Base-by-base conservation (phyloP, 2,888 invertebrate species). In the Cerastis leucographa region DNA sequence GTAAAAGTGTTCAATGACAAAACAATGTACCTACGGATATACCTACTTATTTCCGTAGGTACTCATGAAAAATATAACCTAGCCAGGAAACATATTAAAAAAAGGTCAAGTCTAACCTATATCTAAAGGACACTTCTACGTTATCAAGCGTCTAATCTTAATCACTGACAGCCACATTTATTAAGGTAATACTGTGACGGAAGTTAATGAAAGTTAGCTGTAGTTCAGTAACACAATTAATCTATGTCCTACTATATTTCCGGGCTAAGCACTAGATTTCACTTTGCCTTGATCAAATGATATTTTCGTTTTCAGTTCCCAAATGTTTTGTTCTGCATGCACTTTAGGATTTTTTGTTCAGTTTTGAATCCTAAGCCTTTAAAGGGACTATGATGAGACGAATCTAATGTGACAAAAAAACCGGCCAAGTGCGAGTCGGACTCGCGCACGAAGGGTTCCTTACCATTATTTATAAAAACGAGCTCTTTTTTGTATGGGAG, bases 81-180 rank as follows among this genome's bases (percentile, higher is more conserved):
- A 68, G 70, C 11, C 61, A 74, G 65, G 74, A 84, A 84, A 71
- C 42, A 61, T 25, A 0, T 44, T 25, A 12, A 29, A 68, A 46
- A 29, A 35, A 29, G 14, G 59, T 7, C 2, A 29, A 62, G 19
- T 46, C 12, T 25, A n/a, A 25, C 12, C 25, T 22, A 12, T 25
- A 1, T 8, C 3, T 44, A 71, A 62, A 66, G 66, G n/a, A 59
- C 66, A 62, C 35, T n/a, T 56, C 17, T 75, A 64, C 80, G 35
- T 81, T 72, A 85, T 83, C 76, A 67, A n/a, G 46, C 29, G 12
- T 42, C 22, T 64, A 73, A 83, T 85, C 81, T 85, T 59, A 83
- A 85, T 75, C 54, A 76, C 25, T 44, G 0, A 22, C 49, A 35
- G 54, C 7, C 1, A 56, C 7, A 35, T 61, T 56, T 29, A 76